Evolutionary conservation across 2,797 vertebrate genomes (phyloP).

Genomic region (Linurgus olivaceus): DNA sequence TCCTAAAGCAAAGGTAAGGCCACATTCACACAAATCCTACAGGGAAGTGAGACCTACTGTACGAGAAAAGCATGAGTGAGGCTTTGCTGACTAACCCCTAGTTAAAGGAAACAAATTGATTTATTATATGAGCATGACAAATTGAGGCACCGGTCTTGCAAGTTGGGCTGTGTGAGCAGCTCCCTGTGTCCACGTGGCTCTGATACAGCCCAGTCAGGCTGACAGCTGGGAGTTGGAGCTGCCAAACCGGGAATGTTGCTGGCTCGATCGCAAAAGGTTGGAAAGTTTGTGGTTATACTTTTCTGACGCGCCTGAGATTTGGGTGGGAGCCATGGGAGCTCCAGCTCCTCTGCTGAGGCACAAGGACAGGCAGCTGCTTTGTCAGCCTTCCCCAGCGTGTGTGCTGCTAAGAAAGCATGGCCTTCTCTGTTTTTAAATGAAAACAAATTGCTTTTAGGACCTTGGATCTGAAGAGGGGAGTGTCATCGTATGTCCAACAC

Average conservation of each 20-base stretch:
- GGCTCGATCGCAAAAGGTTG: neutral
- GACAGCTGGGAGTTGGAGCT: neutral
- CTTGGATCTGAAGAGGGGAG: constrained; percentile 35
- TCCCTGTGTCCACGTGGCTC: neutral
- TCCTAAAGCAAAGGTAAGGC: neutral
- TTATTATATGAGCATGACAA: neutral
- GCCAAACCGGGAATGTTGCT: neutral
- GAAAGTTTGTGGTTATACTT: neutral
- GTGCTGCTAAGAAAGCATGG: neutral
- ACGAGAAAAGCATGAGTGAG: neutral
- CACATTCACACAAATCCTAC: neutral
- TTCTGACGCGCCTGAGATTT: neutral
- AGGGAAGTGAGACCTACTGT: neutral
- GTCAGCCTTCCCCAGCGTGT: neutral
- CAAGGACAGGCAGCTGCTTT: neutral
- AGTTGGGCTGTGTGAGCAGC: neutral
- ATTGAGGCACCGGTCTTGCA: constrained; percentile 40
- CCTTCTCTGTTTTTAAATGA: neutral
- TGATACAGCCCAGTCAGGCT: neutral
- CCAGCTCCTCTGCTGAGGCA: neutral
- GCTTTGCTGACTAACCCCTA: constrained; percentile 39
- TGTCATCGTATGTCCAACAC: constrained; percentile 51
- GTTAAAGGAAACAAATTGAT: constrained; percentile 26
- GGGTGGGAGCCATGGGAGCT: neutral
- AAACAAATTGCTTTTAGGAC: constrained; percentile 40